Conservation (phyloP, 2,113 vertebrate species). For the Tylochromis polylepis region DNA sequence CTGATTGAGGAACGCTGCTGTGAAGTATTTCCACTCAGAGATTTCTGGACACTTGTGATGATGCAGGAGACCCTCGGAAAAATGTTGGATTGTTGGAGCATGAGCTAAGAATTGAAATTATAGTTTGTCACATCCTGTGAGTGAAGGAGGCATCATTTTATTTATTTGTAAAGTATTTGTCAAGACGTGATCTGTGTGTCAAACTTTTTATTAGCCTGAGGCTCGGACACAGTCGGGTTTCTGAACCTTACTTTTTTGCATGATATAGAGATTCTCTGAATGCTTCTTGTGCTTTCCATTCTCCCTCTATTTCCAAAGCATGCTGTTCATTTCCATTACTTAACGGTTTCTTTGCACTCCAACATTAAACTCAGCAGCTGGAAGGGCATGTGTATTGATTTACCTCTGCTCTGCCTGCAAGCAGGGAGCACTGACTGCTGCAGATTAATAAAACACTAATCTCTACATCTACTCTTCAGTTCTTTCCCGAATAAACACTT, state of each 20-base stretch:
- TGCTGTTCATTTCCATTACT: slow-evolving; percentile 14
- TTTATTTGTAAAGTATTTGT: neutral
- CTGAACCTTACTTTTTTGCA: slow-evolving; percentile 1
- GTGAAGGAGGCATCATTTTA: neutral
- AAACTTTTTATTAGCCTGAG: neutral
- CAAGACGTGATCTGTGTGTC: neutral
- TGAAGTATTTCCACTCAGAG: slow-evolving; percentile 18
- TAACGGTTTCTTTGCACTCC: neutral
- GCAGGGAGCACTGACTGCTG: neutral
- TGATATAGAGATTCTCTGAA: neutral
- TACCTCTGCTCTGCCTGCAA: neutral
- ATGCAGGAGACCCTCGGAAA: neutral
- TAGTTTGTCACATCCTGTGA: neutral
- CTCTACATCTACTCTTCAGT: neutral
- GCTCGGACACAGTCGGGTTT: neutral
- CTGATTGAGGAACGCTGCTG: slow-evolving; percentile 15
- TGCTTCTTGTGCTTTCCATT: neutral
- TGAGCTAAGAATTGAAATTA: slow-evolving; percentile 26
- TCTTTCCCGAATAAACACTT: neutral
- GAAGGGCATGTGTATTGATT: slow-evolving; percentile 24
- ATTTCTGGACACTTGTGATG: slow-evolving; percentile 7
- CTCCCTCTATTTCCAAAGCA: slow-evolving; percentile 7
- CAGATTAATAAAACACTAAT: slow-evolving; percentile 21
- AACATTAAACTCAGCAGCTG: slow-evolving; percentile 28
- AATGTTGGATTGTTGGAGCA: neutral